A percentile compares a stretch with the other conserved stretches of the same genome.
Evolutionary conservation across 2,797 vertebrate genomes (phyloP).

Genomic region (Spinibarbus caldwelli): DNA sequence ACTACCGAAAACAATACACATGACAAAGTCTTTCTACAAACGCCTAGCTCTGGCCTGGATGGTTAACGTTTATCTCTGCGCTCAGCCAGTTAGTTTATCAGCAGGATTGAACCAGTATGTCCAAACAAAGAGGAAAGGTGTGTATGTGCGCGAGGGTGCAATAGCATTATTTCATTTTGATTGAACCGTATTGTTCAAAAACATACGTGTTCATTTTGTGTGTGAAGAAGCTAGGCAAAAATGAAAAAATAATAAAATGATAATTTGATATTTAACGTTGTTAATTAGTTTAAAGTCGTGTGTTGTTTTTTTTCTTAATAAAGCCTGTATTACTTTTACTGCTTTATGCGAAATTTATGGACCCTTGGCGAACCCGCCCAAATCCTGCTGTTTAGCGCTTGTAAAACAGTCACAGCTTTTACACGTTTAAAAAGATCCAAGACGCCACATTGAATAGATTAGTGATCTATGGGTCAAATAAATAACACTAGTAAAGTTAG

Average conservation of each 20-base stretch:
- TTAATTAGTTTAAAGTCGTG: not conserved
- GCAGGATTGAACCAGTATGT: conserved; percentile 23
- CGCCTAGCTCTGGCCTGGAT: not conserved
- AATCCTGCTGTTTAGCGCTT: not conserved
- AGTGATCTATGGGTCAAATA: not conserved
- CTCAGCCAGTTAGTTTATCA: conserved; percentile 2
- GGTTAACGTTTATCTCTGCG: not conserved
- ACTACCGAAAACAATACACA: conserved; percentile 10
- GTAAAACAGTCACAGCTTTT: not conserved
- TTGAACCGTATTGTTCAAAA: too few species aligned
- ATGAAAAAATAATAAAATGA: too few species aligned
- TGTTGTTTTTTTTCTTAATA: not conserved
- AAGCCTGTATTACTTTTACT: not conserved
- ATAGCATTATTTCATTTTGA: too few species aligned
- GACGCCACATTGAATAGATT: not conserved
- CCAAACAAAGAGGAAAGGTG: conserved; percentile 46
- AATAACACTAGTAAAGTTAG: not conserved
- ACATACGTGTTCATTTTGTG: too few species aligned
- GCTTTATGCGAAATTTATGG: not conserved
- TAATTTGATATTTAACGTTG: not conserved
- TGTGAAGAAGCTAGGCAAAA: too few species aligned
- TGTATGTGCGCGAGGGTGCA: conserved; percentile 10
- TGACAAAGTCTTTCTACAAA: conserved; percentile 7
- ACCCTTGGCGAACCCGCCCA: not conserved
- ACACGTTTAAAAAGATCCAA: not conserved